phyloP scores from a whole-genome alignment of 2,797 vertebrate species.

The Oceanodroma leucorhoa region DNA sequence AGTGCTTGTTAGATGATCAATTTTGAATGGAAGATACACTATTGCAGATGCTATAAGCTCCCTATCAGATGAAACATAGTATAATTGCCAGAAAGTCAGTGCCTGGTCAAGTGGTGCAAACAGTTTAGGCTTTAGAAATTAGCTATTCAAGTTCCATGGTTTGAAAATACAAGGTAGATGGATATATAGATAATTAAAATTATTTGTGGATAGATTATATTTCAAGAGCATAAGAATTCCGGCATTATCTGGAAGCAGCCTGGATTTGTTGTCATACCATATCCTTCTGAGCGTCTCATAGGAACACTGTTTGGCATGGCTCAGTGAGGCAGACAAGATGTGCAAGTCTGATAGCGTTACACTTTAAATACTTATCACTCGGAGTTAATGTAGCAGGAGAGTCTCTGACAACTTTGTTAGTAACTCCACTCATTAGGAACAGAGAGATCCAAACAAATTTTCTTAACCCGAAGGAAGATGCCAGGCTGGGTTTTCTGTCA shows the following conservation, averaged over 20 bases:
- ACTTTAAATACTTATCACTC: slow-evolving; percentile 25
- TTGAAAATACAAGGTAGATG: not conserved
- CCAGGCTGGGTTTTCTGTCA: not conserved
- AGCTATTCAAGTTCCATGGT: not conserved
- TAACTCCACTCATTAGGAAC: not conserved
- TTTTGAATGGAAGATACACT: slow-evolving; percentile 3
- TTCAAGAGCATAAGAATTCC: slow-evolving; percentile 7
- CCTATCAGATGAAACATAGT: not conserved
- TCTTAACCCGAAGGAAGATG: not conserved
- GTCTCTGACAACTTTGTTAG: slow-evolving; percentile 34
- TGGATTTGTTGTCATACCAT: slow-evolving; percentile 19
- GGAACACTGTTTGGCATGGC: not conserved
- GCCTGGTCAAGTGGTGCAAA: not conserved
- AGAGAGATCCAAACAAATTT: not conserved
- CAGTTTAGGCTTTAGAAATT: not conserved
- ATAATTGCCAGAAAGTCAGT: not conserved
- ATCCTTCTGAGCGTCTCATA: not conserved
- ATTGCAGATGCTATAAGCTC: not conserved
- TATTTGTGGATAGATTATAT: not conserved
- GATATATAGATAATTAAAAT: slow-evolving; percentile 15
- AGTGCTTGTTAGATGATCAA: not conserved
- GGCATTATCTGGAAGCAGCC: not conserved
- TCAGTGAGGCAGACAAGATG: slow-evolving; percentile 14
- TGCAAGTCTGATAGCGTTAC: not conserved
- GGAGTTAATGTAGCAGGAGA: not conserved